Conservation (phyloP, 2,888 invertebrate genomes). For the Arenicola marina region DNA sequence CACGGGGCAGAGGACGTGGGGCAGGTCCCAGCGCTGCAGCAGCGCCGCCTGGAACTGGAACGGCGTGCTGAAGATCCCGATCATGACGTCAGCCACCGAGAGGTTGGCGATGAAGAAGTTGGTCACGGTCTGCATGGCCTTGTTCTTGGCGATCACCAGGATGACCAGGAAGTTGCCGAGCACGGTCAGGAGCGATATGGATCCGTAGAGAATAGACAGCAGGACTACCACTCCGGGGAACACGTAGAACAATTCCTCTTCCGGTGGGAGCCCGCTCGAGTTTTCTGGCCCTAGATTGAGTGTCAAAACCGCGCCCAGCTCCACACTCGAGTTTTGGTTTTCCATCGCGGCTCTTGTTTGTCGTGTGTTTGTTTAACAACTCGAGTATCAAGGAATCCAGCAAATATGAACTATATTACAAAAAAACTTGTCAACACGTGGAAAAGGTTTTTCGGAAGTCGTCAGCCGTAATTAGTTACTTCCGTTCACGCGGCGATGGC, state of each 20-base stretch:
- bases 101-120: constrained; percentile 86
- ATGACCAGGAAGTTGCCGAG: constrained; percentile 84
- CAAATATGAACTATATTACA: too few relatives aligned
- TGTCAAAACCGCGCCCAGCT: too few relatives aligned
- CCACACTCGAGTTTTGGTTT: too few relatives aligned
- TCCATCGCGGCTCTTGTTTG: too few relatives aligned
- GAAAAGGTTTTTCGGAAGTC: too few relatives aligned
- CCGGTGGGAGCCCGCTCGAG: too few relatives aligned
- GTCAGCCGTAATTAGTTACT: too few relatives aligned
- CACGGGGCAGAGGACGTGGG: constrained; percentile 84
- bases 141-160: constrained; percentile 78
- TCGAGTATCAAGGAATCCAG: too few relatives aligned
- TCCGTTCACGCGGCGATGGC: too few relatives aligned
- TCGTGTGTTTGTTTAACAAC: too few relatives aligned
- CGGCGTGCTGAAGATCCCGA: constrained; percentile 83
- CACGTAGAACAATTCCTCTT: constrained; percentile 73
- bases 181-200: constrained; percentile 79
- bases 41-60: constrained; percentile 88
- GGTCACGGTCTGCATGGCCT: constrained; percentile 78
- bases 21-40: constrained; percentile 83
- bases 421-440: too few relatives aligned
- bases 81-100: constrained; percentile 83
- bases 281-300: too few relatives aligned
- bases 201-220: constrained; percentile 78
- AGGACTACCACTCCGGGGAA: constrained; percentile 75